phyloP scores from a whole-genome alignment of 2,888 invertebrate species.

The Ptilodon capucinus region DNA sequence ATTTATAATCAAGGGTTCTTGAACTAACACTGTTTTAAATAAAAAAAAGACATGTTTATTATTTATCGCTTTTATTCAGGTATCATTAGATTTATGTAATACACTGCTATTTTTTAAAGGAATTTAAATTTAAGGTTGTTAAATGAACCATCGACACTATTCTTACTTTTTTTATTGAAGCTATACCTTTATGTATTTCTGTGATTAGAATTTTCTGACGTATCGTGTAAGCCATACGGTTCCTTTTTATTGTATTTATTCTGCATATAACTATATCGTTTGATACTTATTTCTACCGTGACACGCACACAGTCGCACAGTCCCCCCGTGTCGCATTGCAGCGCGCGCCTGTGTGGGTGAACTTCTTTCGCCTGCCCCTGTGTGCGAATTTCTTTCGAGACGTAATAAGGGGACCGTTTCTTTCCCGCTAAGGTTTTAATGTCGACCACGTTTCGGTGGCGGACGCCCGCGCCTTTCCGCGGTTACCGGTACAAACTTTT shows the following conservation, averaged over 20 bases:
- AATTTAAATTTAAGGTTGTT: too few relatives aligned
- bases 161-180: too few relatives aligned
- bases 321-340: slow-evolving; percentile 66
- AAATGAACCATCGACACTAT: too few relatives aligned
- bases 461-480: slow-evolving; percentile 78
- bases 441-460: slow-evolving; percentile 81
- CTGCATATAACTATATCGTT: slow-evolving; percentile 80
- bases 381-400: slow-evolving; percentile 82
- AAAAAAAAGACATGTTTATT: background rate
- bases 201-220: too few relatives aligned
- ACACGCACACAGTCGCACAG: slow-evolving; percentile 60
- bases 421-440: slow-evolving; percentile 83
- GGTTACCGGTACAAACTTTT: slow-evolving; percentile 67
- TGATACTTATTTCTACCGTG: slow-evolving; percentile 76
- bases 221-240: too few relatives aligned
- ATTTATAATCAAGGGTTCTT: background rate
- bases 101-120: too few relatives aligned
- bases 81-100: too few relatives aligned
- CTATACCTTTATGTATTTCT: too few relatives aligned
- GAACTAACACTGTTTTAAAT: background rate
- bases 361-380: slow-evolving; percentile 75
- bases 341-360: slow-evolving; percentile 67
- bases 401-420: slow-evolving; percentile 83
- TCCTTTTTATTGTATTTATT: slow-evolving; percentile 61
- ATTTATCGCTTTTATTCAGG: slow-evolving; percentile 5